A percentile compares a stretch with the other conserved stretches of the same genome.
Conservation (phyloP, 2,113 vertebrate genomes). For the Pagrus major region DNA sequence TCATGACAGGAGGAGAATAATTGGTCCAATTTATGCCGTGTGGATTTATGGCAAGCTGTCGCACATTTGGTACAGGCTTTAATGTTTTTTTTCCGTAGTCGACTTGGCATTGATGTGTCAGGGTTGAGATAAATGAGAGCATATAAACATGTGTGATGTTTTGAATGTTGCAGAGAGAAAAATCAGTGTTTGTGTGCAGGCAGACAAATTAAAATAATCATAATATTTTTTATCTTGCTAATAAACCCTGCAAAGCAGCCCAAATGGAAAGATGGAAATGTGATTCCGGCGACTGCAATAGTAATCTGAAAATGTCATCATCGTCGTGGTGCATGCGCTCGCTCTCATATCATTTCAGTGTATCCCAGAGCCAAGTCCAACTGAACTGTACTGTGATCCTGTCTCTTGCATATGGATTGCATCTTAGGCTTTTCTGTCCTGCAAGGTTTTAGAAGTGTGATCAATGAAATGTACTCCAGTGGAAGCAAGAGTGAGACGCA, state of each 20-base stretch:
- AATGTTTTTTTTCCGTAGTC: conserved; percentile 1
- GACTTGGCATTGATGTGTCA: conserved; percentile 55
- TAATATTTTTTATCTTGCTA: conserved; percentile 35
- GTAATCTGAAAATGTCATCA: conserved; percentile 51
- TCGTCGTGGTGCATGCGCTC: conserved; percentile 6
- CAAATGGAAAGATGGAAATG: conserved; percentile 42
- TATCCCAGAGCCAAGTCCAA: conserved; percentile 18
- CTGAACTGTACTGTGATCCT: conserved; percentile 40
- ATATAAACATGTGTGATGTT: conserved; percentile 17
- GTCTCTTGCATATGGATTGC: conserved; percentile 44
- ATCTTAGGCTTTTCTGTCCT: conserved; percentile 19
- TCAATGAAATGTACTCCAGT: conserved; percentile 30
- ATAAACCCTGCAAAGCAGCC: conserved; percentile 16
- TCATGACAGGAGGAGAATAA: conserved; percentile 70
- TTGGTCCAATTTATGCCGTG: conserved; percentile 61
- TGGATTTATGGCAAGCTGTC: conserved; percentile 75
- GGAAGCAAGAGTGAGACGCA: conserved; percentile 7
- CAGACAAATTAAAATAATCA: conserved; percentile 38
- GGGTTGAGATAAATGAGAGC: conserved; percentile 27
- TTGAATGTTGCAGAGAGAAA: background rate
- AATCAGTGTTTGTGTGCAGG: conserved; percentile 31
- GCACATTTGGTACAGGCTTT: conserved; percentile 53
- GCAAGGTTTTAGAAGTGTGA: conserved; percentile 6
- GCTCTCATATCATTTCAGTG: background rate
- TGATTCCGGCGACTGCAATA: background rate